Conservation (phyloP, 1,140 invertebrate species). For the Drosophila simulans region DNA sequence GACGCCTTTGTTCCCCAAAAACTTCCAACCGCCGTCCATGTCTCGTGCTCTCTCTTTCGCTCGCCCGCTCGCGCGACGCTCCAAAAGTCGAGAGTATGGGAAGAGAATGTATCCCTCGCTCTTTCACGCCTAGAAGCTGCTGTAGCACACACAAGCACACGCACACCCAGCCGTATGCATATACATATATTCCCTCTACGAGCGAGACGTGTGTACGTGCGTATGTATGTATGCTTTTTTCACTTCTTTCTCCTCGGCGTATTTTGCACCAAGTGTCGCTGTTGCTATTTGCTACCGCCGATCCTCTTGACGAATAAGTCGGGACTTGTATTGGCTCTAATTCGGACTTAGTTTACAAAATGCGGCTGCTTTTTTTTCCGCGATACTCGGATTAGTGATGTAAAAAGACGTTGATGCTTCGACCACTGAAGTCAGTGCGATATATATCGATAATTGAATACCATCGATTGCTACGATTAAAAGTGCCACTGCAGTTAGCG, state of each 20-base stretch:
- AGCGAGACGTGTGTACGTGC: conserved; percentile 61
- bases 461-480: too few species aligned
- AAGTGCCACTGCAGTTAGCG: not conserved
- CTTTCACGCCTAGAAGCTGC: conserved; percentile 56
- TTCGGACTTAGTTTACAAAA: conserved; percentile 33
- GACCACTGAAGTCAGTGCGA: too few species aligned
- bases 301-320: not conserved
- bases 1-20: conserved; percentile 63
- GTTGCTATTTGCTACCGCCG: not conserved
- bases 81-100: conserved; percentile 10
- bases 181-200: conserved; percentile 70
- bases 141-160: conserved; percentile 46
- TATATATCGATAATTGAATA: too few species aligned
- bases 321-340: not conserved
- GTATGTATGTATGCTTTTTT: conserved; percentile 70
- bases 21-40: conserved; percentile 56
- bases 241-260: not conserved
- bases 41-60: conserved; percentile 2
- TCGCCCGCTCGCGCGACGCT: conserved; percentile 11
- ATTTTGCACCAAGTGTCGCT: not conserved
- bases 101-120: conserved; percentile 13
- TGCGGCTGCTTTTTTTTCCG: conserved; percentile 31
- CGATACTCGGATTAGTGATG: conserved; percentile 28
- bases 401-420: too few species aligned
- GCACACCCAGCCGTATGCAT: conserved; percentile 58